Evolutionary conservation across 1,140 invertebrate species (phyloP), one percentile per base, ranked within the genome.

Genomic region (Argopecten irradians): DNA sequence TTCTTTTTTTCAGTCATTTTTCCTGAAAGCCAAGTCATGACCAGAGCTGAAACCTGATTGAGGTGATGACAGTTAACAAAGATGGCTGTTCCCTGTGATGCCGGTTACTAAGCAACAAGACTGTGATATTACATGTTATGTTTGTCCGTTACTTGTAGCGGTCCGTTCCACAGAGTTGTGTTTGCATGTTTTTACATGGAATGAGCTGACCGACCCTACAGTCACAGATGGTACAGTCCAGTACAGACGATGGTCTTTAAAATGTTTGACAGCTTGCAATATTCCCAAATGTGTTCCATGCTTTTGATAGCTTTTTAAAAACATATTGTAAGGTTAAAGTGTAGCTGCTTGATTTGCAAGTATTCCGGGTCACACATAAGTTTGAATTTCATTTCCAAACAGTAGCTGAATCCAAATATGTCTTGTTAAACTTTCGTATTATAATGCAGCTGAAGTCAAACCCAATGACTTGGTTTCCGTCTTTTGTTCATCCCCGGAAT

Each of bases 11-110:
- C 92, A 95, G 94, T 92, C 91, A 87, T 95, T 95, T 87, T 95
- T 95, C 86, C 87, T 90, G 82, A 94, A 94, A 87, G 94, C 93
- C 34, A 95, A 94, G 89, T 95, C 94, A 89, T 95, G 94, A 94
- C 93, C 87, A 85, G 87, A 34, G 86, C 46, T 86, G 33, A 46
- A 46, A 13, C 28, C 34, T 85, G 87, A 87, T 82, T 85, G 22
- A 14, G 5, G 8, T 82, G 84, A 84, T 34, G 16, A 7, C 8
- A 11, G 28, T 3, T 28, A n/a, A 71, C 55, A 55, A 55, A 55
- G 43, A 55, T 55, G 55, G 55, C 55, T 71, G 55, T 28, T 22
- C 55, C 55, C 55, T 71, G 22, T 28, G 55, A 71, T 71, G 22
- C 55, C 16, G 55, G 55, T 71, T 71, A n/a, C 55, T 71, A 28